Base-by-base conservation (phyloP, 2,113 vertebrate species). In the Trogon melanurus region DNA sequence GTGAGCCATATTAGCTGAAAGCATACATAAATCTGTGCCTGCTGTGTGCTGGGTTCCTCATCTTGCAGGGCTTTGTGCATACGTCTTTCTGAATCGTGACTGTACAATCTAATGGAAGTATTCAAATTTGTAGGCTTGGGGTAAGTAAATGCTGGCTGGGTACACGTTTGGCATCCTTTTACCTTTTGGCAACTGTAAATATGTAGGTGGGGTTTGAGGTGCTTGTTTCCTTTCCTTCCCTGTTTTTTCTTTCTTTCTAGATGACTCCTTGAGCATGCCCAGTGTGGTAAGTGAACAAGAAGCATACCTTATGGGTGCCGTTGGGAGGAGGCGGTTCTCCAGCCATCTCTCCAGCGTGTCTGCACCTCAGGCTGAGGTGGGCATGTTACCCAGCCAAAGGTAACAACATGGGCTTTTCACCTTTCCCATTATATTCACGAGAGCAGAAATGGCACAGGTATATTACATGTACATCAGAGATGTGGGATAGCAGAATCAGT, bases 241-340 rank as follows among this genome's bases (percentile, higher is more conserved):
- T 72, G 34, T 38, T 44, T 75, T 73, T 36, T 30, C 47, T 85
- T 44, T 95, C 51, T 84, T 94, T 92, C 54, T 92, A 99, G 99
- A 99, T 96, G 99, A 99, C 91, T 99, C 99, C 70, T 97, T 99
- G 78, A 99, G 99, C 95, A 99, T 99, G 95, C 99, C 99, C 97
- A 99, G 99, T 93, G 99, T 99, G 98, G 99, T 99, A 98, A 99
- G 99, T 98, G 99, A 99, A 96, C 99, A 99, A 15, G 99, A 99
- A 97, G 98, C 98, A 88, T 99, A 99, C 98, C 97, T 99, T 91
- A 98, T 99, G 94, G 98, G 98, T 45, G 89, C 98, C 97, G 98
- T 99, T 88, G 98, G 99, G 67, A 99, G 99, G 97, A 98, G 99
- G 41, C 97, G 99, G 17, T 99, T 99, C 98, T 99, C 99, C 98